Conservation (phyloP, 2,888 invertebrate species). For the Cerceris rybyensis region DNA sequence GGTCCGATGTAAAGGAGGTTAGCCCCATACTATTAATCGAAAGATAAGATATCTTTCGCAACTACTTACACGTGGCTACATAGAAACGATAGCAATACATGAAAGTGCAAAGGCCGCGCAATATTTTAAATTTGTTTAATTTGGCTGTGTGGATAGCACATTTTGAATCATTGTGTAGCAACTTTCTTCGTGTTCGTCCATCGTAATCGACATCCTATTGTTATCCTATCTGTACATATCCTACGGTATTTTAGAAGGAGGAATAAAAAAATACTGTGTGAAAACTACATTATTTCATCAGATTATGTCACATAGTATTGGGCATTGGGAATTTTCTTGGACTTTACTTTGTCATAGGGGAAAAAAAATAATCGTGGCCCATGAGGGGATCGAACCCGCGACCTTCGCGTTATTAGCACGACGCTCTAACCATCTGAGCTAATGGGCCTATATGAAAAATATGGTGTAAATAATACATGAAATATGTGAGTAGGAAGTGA, state of each 20-base stretch:
- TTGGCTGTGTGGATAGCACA: neutral
- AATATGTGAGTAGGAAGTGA: too few relatives aligned
- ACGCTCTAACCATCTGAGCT: slow-evolving; percentile 70
- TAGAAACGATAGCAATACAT: neutral
- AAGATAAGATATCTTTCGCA: neutral
- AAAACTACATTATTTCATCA: too few relatives aligned
- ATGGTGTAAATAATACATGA: too few relatives aligned
- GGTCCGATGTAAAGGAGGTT: neutral
- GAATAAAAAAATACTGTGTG: too few relatives aligned
- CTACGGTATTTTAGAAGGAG: too few relatives aligned
- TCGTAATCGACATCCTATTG: neutral
- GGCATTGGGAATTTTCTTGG: too few relatives aligned
- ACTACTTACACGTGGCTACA: neutral
- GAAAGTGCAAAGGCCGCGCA: neutral
- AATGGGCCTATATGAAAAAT: slow-evolving; percentile 68
- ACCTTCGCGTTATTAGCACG: slow-evolving; percentile 79
- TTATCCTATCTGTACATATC: too few relatives aligned
- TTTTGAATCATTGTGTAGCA: neutral
- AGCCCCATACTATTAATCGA: neutral
- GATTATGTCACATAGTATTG: too few relatives aligned
- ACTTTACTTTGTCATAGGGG: neutral
- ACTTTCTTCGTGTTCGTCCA: neutral
- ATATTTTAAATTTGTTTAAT: neutral
- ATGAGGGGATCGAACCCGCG: slow-evolving; percentile 77
- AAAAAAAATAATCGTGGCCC: slow-evolving; percentile 62